Conservation (phyloP, 1,140 invertebrate genomes). For the Manduca sexta region DNA sequence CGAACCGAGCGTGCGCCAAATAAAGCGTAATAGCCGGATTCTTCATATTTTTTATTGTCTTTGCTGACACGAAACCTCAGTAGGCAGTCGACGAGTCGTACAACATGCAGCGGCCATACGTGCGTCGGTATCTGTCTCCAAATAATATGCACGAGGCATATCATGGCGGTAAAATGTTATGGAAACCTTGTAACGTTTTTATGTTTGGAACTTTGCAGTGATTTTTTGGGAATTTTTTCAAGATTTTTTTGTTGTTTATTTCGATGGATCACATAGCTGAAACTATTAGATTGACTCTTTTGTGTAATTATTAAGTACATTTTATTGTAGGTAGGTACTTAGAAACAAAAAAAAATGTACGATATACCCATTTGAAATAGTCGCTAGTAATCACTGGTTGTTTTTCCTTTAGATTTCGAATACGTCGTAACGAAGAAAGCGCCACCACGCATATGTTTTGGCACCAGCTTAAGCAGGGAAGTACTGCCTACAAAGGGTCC, state of each 20-base stretch:
- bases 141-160: slow-evolving; percentile 56
- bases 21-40: slow-evolving; percentile 52
- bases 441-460: slow-evolving; percentile 57
- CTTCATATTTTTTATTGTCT: slow-evolving; percentile 63
- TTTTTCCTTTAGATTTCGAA: slow-evolving; percentile 47
- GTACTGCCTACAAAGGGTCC: slow-evolving; percentile 51
- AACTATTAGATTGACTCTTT: background rate
- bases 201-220: background rate
- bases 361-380: too few relatives aligned
- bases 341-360: too few relatives aligned
- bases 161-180: slow-evolving; percentile 41
- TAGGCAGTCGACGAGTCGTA: slow-evolving; percentile 14
- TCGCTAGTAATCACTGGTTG: too few relatives aligned
- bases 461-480: slow-evolving; percentile 46
- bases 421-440: slow-evolving; percentile 55
- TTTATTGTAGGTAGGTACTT: too few relatives aligned
- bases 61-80: slow-evolving; percentile 46
- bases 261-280: background rate
- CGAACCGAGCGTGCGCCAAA: slow-evolving; percentile 48
- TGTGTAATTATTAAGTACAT: background rate
- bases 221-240: background rate
- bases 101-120: slow-evolving; percentile 53
- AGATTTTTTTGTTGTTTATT: background rate
- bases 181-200: background rate
- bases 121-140: slow-evolving; percentile 39